phyloP scores from a whole-genome alignment of 2,888 invertebrate species.

The Lithophane ornitopus region DNA sequence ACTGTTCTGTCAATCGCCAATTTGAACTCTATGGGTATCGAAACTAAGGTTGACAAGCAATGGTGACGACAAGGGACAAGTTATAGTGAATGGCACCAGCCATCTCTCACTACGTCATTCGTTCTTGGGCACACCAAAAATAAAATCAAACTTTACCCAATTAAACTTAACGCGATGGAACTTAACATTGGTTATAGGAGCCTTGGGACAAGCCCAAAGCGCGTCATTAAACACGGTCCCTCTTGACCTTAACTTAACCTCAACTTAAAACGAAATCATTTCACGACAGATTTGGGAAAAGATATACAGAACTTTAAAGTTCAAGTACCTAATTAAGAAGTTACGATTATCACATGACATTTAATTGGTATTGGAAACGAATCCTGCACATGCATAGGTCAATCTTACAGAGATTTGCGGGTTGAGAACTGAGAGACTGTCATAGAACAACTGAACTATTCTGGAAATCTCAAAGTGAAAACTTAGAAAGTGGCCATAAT shows the following conservation, averaged over 20 bases:
- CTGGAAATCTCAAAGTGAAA: no score
- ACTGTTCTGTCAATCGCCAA: no score
- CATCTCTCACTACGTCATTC: background rate
- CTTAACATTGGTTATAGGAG: constrained; percentile 40
- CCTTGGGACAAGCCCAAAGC: constrained; percentile 39
- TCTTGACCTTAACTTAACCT: constrained; percentile 44
- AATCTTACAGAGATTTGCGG: background rate
- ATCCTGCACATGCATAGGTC: background rate
- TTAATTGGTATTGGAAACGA: background rate
- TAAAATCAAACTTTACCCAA: constrained; percentile 41
- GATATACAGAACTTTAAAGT: constrained; percentile 29
- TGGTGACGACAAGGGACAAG: no score
- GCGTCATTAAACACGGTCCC: constrained; percentile 48
- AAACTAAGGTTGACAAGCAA: no score
- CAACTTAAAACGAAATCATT: constrained; percentile 41
- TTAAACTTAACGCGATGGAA: constrained; percentile 45
- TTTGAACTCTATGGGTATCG: no score
- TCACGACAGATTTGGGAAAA: constrained; percentile 34
- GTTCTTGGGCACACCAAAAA: constrained; percentile 17
- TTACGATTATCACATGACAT: background rate
- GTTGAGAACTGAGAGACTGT: background rate
- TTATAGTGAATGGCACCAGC: no score
- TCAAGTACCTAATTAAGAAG: constrained; percentile 10
- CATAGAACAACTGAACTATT: background rate
- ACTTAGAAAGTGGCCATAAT: background rate